These are phyloP conservation scores for Girardia tigrina DNA, from an alignment of 2,888 invertebrate genomes.

Conservation along the genomic window DNA sequence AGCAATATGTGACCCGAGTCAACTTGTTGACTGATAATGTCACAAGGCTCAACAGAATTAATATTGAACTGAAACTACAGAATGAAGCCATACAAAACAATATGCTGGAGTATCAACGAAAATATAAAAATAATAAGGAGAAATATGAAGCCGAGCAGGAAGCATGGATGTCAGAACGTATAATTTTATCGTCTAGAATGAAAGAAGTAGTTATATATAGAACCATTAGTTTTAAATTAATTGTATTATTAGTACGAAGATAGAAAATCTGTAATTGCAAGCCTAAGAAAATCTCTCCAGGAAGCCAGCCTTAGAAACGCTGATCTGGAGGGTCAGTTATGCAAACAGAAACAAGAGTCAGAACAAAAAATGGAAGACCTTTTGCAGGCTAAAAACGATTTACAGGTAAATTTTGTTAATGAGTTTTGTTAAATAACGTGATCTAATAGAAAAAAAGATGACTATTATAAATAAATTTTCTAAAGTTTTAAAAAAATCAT, in stretches of 20 bases:
- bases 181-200: background rate
- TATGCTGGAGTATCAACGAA: constrained; percentile 30
- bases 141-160: constrained; percentile 33
- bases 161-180: constrained; percentile 18
- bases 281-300: constrained; percentile 24
- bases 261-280: constrained; percentile 15
- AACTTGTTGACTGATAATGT: constrained; percentile 20
- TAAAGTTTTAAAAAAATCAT: no score
- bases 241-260: constrained; percentile 28
- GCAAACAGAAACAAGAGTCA: constrained; percentile 28
- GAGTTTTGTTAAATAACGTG: no score
- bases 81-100: constrained; percentile 29
- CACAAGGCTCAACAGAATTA: constrained; percentile 25
- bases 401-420: constrained; percentile 32
- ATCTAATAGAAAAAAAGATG: no score
- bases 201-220: background rate
- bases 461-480: no score
- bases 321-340: constrained; percentile 20
- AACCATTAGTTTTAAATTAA: background rate
- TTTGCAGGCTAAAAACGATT: constrained; percentile 23
- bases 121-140: constrained; percentile 29
- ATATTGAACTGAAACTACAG: constrained; percentile 33
- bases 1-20: constrained; percentile 20
- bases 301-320: background rate
- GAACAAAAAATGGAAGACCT: constrained; percentile 25